A percentile compares a stretch with the other conserved stretches of the same genome.
Conservation (phyloP, 2,113 vertebrate species). For the Callospermophilus lateralis region DNA sequence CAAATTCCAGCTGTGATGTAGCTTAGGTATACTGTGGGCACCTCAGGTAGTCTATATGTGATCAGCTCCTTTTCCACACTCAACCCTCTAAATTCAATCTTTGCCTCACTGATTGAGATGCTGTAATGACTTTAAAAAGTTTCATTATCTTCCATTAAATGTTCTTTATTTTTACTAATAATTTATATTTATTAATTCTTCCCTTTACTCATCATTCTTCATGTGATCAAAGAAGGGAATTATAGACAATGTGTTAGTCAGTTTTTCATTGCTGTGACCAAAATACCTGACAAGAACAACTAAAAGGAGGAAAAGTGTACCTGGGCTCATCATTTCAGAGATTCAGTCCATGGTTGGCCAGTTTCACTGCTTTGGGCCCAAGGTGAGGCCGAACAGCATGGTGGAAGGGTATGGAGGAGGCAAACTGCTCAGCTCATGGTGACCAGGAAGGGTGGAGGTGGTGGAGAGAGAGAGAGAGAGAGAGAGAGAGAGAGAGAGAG, state of each 20-base stretch:
- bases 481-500: no score
- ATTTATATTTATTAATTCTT: not conserved
- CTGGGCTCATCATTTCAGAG: no score
- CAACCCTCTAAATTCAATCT: not conserved
- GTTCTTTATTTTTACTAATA: not conserved
- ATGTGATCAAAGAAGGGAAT: not conserved
- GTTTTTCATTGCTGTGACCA: no score
- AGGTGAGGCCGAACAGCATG: no score
- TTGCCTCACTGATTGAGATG: not conserved
- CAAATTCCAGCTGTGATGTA: not conserved
- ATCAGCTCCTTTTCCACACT: not conserved
- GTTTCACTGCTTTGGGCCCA: no score
- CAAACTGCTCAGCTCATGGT: no score
- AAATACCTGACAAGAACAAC: no score
- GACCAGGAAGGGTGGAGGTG: no score
- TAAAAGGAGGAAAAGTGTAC: no score
- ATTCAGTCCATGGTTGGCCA: no score
- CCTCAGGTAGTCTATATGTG: rapidly evolving
- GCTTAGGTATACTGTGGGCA: rapidly evolving
- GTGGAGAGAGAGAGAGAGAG: no score
- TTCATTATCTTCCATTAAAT: not conserved
- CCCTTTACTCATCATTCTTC: not conserved
- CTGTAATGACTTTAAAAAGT: not conserved
- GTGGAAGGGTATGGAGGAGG: no score
- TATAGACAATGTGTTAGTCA: not conserved